Evolutionary conservation across 2,888 invertebrate genomes (phyloP).

Genomic region (Melinaea marsaeus): DNA sequence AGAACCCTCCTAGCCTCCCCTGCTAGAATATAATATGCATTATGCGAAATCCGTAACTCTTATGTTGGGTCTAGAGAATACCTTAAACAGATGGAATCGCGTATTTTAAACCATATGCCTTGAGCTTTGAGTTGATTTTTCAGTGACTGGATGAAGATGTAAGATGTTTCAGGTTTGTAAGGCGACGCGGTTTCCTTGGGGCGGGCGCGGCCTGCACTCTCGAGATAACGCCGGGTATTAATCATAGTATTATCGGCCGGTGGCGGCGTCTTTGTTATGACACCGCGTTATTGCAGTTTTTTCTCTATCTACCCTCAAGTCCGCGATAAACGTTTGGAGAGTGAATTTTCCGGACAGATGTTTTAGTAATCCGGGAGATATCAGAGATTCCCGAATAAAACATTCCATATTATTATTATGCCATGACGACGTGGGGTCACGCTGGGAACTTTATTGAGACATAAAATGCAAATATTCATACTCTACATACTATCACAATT

Average conservation of each 20-base stretch:
- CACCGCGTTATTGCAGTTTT: constrained; percentile 76
- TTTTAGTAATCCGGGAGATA: constrained; percentile 63
- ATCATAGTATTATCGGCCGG: constrained; percentile 76
- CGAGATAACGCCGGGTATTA: constrained; percentile 76
- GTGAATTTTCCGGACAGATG: constrained; percentile 78
- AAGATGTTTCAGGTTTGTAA: constrained; percentile 33
- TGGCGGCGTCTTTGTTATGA: constrained; percentile 75
- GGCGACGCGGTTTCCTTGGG: constrained; percentile 44
- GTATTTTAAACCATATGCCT: constrained; percentile 33
- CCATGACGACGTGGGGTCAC: constrained; percentile 30
- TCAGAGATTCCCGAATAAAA: constrained; percentile 54
- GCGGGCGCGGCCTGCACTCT: constrained; percentile 71
- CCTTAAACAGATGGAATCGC: constrained; percentile 50
- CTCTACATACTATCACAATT: background rate
- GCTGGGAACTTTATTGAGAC: constrained; percentile 33
- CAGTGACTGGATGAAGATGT: constrained; percentile 17
- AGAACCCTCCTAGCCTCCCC: constrained; percentile 33
- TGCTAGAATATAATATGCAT: constrained; percentile 74
- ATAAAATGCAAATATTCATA: constrained; percentile 31
- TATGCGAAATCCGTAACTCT: constrained; percentile 78
- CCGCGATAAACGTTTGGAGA: constrained; percentile 65
- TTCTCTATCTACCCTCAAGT: constrained; percentile 71
- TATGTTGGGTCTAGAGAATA: constrained; percentile 66
- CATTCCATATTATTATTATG: constrained; percentile 61
- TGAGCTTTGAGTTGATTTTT: constrained; percentile 28